Evolutionary conservation across 2,113 vertebrate genomes (phyloP).

Genomic region (Maccullochella peelii): DNA sequence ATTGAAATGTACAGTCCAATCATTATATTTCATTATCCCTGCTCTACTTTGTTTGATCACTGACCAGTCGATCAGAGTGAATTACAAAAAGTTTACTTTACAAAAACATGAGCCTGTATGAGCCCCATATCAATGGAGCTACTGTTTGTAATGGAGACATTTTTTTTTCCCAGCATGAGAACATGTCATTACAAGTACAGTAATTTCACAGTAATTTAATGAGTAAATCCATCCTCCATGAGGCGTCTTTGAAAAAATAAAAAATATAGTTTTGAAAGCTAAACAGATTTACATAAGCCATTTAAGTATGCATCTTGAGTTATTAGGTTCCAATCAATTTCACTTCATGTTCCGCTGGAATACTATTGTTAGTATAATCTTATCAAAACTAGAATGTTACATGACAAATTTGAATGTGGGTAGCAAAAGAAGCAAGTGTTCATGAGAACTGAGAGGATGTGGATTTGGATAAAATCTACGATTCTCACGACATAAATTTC

Average conservation of each 20-base stretch:
- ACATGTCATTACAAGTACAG: slow-evolving; percentile 34
- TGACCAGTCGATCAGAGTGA: background rate
- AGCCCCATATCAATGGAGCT: background rate
- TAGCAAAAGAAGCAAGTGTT: slow-evolving; percentile 3
- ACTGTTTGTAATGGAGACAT: slow-evolving; percentile 1
- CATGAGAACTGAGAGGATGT: background rate
- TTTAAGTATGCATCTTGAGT: slow-evolving; percentile 50
- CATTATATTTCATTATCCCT: slow-evolving; percentile 17
- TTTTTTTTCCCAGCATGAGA: slow-evolving; percentile 1
- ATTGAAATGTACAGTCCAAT: background rate
- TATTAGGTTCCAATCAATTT: slow-evolving; percentile 63
- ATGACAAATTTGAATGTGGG: slow-evolving; percentile 16
- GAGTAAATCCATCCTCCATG: slow-evolving; percentile 37
- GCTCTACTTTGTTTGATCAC: background rate
- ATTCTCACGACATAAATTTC: background rate
- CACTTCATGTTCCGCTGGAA: slow-evolving; percentile 20
- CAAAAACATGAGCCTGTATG: background rate
- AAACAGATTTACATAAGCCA: slow-evolving; percentile 63
- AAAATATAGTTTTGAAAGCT: slow-evolving; percentile 37
- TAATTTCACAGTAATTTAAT: slow-evolving; percentile 66
- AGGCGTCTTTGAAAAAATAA: slow-evolving; percentile 19
- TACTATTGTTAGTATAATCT: slow-evolving; percentile 55
- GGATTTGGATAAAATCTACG: slow-evolving; percentile 7
- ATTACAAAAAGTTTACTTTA: background rate
- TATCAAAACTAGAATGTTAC: slow-evolving; percentile 35